Base-by-base conservation (phyloP, 2,113 vertebrate genomes). In the Chitala chitala region DNA sequence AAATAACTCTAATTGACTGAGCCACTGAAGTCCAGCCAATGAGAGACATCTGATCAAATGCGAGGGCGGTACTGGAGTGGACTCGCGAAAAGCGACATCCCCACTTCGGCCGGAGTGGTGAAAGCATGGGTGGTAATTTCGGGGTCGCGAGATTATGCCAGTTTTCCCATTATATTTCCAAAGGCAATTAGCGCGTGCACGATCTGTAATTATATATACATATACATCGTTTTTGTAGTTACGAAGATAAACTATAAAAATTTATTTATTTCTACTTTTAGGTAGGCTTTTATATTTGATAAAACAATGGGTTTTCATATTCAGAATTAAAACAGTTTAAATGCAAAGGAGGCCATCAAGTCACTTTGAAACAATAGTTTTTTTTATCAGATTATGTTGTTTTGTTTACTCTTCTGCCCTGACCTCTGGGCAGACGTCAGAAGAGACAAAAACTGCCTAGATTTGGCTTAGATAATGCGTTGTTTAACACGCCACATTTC, bases 21-120 rank as follows among this genome's bases (percentile, higher is more conserved):
- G 68, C 42, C 50, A 71, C 40, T 12, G 59, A 31, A 63, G 44
- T 56, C 79, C 63, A 69, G 40, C 82, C 79, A 83, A 83, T 81
- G 22, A 61, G 71, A 58, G 22, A 53, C n/a, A 44, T 10, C 38
- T 22, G 65, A 53, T 74, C 65, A 29, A 36, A 69, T 38, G 54
- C 33, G 36, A 38, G 72, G 74, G 76, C 76, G 76, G 76, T 36
- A 63, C 72, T 51, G 59, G 44, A 38, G 76, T 44, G 65, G 65
- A n/a, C 76, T 40, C 44, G n/a, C n/a, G n/a, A n/a, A 59, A 70
- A 38, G 66, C 75, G 82, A 80, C 72, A 20, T 72, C 22, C 63
- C 26, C 31, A 22, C 10, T n/a, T n/a, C n/a, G n/a, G n/a, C n/a
- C n/a, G n/a, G n/a, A n/a, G n/a, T n/a, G n/a, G n/a, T n/a, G n/a